Conservation (phyloP, 2,797 vertebrate species). For the Zalophus californianus region DNA sequence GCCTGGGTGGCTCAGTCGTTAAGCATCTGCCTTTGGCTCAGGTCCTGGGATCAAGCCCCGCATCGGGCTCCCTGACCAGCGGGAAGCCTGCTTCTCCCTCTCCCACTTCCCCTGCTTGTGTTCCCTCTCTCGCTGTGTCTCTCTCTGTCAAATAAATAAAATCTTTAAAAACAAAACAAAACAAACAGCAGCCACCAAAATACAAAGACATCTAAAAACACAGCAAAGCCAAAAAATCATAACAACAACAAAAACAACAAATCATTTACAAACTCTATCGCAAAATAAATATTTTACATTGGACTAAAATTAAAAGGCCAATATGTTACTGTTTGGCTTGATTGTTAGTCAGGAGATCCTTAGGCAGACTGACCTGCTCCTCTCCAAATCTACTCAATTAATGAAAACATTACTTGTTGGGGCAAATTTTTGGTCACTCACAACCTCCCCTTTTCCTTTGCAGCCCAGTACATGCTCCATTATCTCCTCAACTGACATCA, state of each 20-base stretch:
- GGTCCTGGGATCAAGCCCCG: too few species aligned
- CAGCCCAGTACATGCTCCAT: neutral
- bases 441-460: neutral
- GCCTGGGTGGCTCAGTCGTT: too few species aligned
- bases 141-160: neutral
- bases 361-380: neutral
- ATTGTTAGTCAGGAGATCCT: neutral
- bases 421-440: neutral
- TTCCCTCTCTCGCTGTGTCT: too few species aligned
- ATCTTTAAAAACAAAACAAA: neutral
- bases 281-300: neutral
- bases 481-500: neutral
- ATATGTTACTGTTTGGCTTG: neutral
- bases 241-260: neutral
- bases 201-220: neutral
- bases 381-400: neutral
- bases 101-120: too few species aligned
- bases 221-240: neutral
- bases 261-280: neutral
- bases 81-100: too few species aligned
- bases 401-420: neutral
- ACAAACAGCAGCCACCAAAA: neutral
- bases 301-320: neutral
- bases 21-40: too few species aligned
- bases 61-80: too few species aligned